phyloP scores from a whole-genome alignment of 2,888 invertebrate genomes.

The Serrognathus titanus region DNA sequence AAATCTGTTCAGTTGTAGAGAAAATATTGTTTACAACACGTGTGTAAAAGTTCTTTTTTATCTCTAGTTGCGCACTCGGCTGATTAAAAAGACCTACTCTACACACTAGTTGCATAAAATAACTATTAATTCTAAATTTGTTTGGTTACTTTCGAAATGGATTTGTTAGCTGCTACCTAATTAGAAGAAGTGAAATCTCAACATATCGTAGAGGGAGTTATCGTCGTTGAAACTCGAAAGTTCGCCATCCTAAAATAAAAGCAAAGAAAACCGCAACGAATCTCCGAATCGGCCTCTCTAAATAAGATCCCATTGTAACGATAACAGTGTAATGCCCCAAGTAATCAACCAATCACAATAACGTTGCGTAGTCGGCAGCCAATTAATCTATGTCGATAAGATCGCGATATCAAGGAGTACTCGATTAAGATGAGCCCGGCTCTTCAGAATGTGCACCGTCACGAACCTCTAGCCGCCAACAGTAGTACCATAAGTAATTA shows the following conservation, averaged over 20 bases:
- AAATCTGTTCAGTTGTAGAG: too few relatives aligned
- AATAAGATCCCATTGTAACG: conserved; percentile 40
- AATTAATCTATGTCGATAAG: conserved; percentile 46
- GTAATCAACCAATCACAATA: conserved; percentile 43
- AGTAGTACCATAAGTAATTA: conserved; percentile 38
- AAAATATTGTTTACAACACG: too few relatives aligned
- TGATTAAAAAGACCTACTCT: too few relatives aligned
- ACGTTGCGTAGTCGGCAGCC: conserved; percentile 43
- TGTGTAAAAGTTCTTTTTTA: too few relatives aligned
- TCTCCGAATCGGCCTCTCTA: conserved; percentile 17
- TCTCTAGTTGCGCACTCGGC: too few relatives aligned
- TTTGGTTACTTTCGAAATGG: too few relatives aligned
- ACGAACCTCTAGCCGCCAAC: conserved; percentile 41
- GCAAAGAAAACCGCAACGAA: neutral
- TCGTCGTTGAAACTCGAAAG: too few relatives aligned
- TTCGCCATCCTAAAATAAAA: neutral
- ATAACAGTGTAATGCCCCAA: conserved; percentile 40
- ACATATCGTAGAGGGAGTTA: too few relatives aligned
- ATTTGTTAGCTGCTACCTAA: too few relatives aligned
- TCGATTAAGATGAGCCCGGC: conserved; percentile 44
- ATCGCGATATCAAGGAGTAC: conserved; percentile 31
- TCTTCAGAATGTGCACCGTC: conserved; percentile 40
- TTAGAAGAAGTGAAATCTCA: too few relatives aligned
- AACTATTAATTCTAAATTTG: too few relatives aligned
- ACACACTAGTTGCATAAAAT: too few relatives aligned